A percentile compares a stretch with the other conserved stretches of the same genome.
These are phyloP conservation scores for Pituophis catenifer DNA, from an alignment of 2,113 vertebrate genomes.

Conservation along the genomic window DNA sequence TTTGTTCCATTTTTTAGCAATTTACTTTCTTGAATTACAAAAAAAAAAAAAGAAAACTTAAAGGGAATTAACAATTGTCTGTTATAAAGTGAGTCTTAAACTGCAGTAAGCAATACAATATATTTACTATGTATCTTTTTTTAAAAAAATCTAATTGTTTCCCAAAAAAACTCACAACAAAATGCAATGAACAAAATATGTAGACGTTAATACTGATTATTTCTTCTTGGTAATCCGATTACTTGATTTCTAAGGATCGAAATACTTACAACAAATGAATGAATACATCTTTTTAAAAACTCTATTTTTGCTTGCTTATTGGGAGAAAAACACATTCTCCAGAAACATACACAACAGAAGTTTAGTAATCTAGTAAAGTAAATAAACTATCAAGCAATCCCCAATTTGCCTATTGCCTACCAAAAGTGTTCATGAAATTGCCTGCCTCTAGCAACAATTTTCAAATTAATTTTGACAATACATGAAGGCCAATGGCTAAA, in stretches of 20 bases:
- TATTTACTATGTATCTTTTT: neutral
- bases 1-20: slow-evolving; percentile 29
- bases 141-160: neutral
- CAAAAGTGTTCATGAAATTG: neutral
- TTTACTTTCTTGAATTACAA: slow-evolving; percentile 30
- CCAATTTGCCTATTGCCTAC: neutral
- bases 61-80: neutral
- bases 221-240: neutral
- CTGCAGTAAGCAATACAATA: neutral
- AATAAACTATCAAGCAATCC: neutral
- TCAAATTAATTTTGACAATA: neutral
- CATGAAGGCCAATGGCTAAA: neutral
- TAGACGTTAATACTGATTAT: neutral
- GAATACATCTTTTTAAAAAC: neutral
- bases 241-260: neutral
- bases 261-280: neutral
- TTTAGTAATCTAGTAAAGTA: neutral
- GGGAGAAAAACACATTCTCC: neutral
- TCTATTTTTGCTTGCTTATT: neutral
- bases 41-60: neutral
- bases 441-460: neutral
- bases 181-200: neutral
- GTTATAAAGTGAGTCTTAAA: neutral
- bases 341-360: neutral
- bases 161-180: neutral